phyloP scores from a whole-genome alignment of 1,140 invertebrate species.

The Drosophila nebulosa region DNA sequence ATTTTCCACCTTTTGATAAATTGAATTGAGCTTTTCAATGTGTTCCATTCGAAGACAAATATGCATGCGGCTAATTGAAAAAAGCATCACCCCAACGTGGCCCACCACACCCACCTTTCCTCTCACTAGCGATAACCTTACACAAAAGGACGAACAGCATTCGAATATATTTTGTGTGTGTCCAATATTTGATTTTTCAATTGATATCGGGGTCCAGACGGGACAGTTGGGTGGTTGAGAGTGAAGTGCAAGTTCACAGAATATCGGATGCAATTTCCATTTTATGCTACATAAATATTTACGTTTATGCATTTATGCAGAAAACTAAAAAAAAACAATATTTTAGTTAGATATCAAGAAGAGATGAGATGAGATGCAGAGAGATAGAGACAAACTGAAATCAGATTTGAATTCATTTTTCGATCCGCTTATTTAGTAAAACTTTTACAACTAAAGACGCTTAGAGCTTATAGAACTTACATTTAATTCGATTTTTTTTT shows the following conservation, averaged over 20 bases:
- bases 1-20: neutral
- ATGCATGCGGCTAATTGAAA: conserved; percentile 37
- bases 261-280: conserved; percentile 57
- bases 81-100: conserved; percentile 9
- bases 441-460: conserved; percentile 55
- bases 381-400: conserved; percentile 6
- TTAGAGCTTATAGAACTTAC: conserved; percentile 67
- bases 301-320: conserved; percentile 65
- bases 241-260: conserved; percentile 12
- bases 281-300: conserved; percentile 65
- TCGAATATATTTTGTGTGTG: conserved; percentile 33
- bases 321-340: conserved; percentile 26
- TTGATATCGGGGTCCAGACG: neutral
- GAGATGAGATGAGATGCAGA: neutral
- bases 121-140: conserved; percentile 1
- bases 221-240: neutral
- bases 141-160: conserved; percentile 38
- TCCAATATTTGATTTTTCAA: conserved; percentile 30
- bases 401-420: conserved; percentile 9
- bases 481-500: conserved; percentile 27
- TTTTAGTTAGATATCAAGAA: conserved; percentile 3
- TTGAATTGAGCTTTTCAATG: neutral
- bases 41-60: neutral
- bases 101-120: neutral
- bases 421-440: conserved; percentile 13